phyloP scores from a whole-genome alignment of 2,888 invertebrate species.

The Microchrysa polita region DNA sequence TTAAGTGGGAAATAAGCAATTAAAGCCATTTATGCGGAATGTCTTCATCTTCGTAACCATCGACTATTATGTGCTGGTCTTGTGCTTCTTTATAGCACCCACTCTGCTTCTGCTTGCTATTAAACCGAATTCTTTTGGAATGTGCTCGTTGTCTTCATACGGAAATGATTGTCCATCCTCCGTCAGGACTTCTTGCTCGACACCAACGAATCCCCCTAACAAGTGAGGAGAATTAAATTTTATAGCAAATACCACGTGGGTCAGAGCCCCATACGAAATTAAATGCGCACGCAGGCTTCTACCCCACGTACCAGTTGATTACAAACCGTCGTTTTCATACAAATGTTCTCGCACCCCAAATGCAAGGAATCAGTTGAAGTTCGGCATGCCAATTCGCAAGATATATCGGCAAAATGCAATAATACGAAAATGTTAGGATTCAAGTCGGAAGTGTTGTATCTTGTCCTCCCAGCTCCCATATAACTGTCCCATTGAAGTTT shows the following conservation, averaged over 20 bases:
- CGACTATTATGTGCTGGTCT: too few species aligned
- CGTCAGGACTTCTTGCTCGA: too few species aligned
- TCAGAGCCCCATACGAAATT: not conserved
- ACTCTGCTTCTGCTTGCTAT: too few species aligned
- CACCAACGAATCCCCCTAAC: too few species aligned
- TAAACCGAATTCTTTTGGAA: too few species aligned
- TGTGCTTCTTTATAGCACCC: too few species aligned
- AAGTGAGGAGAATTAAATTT: not conserved
- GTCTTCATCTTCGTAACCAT: too few species aligned
- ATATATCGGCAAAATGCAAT: conserved; percentile 3
- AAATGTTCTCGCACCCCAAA: not conserved
- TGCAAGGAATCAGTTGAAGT: conserved; percentile 29
- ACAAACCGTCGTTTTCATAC: not conserved
- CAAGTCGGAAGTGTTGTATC: not conserved
- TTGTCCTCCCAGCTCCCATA: not conserved
- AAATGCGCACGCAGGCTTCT: not conserved
- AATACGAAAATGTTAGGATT: not conserved
- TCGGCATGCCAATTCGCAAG: conserved; percentile 19
- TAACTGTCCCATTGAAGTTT: not conserved
- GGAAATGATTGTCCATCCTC: too few species aligned
- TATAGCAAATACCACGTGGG: conserved; percentile 23
- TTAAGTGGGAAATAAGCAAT: too few species aligned
- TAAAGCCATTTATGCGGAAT: too few species aligned
- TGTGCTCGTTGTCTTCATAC: too few species aligned
- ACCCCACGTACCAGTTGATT: conserved; percentile 15